Evolutionary conservation across 2,797 vertebrate species (phyloP).

Genomic region (Melanotaenia trifasciata): DNA sequence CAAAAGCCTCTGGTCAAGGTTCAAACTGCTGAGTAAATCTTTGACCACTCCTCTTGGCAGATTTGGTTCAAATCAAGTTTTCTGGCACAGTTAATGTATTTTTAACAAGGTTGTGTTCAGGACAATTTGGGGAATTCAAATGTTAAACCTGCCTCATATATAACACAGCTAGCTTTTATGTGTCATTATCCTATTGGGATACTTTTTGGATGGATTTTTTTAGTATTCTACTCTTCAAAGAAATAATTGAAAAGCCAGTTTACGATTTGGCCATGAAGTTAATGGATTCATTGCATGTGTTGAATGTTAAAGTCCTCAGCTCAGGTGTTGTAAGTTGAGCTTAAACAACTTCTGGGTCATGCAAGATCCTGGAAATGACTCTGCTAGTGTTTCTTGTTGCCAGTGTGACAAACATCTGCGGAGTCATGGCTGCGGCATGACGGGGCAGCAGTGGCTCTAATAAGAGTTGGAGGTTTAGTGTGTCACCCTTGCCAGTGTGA

Average conservation of each 20-base stretch:
- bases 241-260: neutral
- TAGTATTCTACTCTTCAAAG: too few species aligned
- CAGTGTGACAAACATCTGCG: neutral
- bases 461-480: neutral
- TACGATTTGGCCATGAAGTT: neutral
- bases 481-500: neutral
- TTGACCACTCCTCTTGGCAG: neutral
- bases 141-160: too few species aligned
- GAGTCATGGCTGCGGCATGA: neutral
- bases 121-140: neutral
- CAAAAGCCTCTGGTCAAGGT: neutral
- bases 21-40: neutral
- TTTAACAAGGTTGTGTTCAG: neutral
- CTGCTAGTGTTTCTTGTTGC: neutral
- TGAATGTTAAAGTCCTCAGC: too few species aligned
- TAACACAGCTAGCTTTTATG: too few species aligned
- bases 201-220: too few species aligned
- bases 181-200: too few species aligned
- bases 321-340: neutral
- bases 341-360: conserved; percentile 10
- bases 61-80: neutral
- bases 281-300: neutral
- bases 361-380: neutral
- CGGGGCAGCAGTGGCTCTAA: neutral
- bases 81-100: neutral